These are phyloP conservation scores for Xestia rhomboidea DNA, from an alignment of 2,888 invertebrate genomes.

Conservation along the genomic window DNA sequence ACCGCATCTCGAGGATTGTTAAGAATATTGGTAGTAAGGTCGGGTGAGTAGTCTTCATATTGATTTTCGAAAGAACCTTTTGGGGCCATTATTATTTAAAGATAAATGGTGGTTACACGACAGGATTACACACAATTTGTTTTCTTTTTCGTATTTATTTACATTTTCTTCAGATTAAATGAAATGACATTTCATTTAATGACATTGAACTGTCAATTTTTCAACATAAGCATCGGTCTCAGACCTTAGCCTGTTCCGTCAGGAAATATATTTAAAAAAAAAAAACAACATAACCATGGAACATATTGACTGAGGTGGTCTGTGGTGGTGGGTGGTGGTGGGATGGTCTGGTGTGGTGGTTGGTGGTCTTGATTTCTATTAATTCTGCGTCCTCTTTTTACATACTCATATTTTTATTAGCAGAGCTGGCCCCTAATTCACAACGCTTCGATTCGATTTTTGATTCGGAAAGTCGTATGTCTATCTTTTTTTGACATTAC, in stretches of 20 bases:
- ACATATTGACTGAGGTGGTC: no score
- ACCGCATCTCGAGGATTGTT: slow-evolving; percentile 77
- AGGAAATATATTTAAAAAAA: no score
- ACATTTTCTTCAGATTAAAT: neutral
- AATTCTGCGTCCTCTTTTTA: no score
- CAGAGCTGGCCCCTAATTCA: no score
- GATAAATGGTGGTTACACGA: neutral
- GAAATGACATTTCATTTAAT: neutral
- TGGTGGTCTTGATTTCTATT: no score
- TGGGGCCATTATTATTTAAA: slow-evolving; percentile 68
- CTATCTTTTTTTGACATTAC: no score
- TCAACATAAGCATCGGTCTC: neutral
- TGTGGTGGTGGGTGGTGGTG: no score
- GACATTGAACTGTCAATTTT: neutral
- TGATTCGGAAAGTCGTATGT: no score
- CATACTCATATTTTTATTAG: no score
- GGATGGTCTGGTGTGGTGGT: no score
- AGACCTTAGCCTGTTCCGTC: no score
- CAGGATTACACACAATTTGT: slow-evolving; percentile 29
- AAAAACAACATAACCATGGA: neutral
- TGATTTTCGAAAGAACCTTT: slow-evolving; percentile 86
- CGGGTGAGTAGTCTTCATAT: slow-evolving; percentile 84
- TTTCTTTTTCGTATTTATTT: neutral
- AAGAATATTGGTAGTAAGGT: slow-evolving; percentile 77
- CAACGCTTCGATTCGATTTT: no score